Conservation (phyloP, 2,113 vertebrate species). For the Equus przewalskii region DNA sequence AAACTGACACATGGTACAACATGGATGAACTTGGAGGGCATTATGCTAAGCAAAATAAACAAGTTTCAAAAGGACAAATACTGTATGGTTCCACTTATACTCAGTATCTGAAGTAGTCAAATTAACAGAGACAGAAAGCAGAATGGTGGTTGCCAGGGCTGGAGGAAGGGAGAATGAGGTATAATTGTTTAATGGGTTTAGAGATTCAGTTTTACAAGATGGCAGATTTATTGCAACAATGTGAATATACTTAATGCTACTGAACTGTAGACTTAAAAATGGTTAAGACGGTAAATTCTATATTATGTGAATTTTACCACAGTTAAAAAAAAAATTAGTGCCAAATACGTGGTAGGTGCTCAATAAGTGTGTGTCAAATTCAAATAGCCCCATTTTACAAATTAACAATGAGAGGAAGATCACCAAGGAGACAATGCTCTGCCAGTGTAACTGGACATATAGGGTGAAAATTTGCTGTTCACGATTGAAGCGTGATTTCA, state of each 20-base stretch:
- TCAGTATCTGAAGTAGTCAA: not conserved
- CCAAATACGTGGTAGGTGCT: not conserved
- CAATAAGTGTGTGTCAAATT: not conserved
- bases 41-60: not conserved
- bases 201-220: conserved; percentile 45
- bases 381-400: not conserved
- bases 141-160: not conserved
- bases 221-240: not conserved
- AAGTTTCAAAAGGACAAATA: not conserved
- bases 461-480: not conserved
- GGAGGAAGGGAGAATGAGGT: not conserved
- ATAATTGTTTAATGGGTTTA: not conserved
- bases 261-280: not conserved
- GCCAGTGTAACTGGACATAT: not conserved
- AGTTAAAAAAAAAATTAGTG: not conserved
- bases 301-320: conserved; percentile 28
- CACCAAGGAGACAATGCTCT: not conserved
- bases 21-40: not conserved
- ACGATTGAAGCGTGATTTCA: not conserved
- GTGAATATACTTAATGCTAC: not conserved
- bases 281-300: not conserved
- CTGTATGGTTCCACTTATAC: not conserved
- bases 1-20: not conserved
- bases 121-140: not conserved
- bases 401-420: not conserved